Evolutionary conservation across 2,797 vertebrate species (phyloP).

Genomic region (Glyptemys insculpta): DNA sequence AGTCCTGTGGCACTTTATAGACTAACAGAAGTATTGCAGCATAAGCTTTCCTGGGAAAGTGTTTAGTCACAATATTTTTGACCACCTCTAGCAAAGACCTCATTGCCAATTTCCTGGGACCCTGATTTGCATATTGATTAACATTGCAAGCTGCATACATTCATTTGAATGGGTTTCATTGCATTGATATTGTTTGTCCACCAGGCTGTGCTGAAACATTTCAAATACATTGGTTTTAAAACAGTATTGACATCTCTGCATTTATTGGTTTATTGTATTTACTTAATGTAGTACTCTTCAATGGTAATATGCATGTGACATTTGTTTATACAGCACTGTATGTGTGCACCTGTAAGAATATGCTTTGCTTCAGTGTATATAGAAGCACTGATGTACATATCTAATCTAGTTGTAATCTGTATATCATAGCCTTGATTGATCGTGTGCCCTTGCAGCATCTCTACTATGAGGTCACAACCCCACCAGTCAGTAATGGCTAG

Average conservation of each 20-base stretch:
- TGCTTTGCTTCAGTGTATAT: not conserved
- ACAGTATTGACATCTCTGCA: not conserved
- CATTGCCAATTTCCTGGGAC: not conserved
- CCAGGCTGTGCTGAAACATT: slow-evolving; percentile 78
- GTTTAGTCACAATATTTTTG: not conserved
- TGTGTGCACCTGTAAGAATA: not conserved
- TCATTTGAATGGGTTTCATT: not conserved
- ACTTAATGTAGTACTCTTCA: not conserved
- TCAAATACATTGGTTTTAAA: not conserved
- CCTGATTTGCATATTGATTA: not conserved
- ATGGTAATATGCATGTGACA: not conserved
- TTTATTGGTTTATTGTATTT: not conserved
- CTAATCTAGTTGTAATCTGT: not conserved
- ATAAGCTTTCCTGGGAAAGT: not conserved
- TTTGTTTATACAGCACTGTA: not conserved
- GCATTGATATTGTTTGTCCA: slow-evolving; percentile 34
- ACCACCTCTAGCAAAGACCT: not conserved
- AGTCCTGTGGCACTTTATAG: no score
- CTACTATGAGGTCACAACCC: not conserved
- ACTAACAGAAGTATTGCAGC: no score
- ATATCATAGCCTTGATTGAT: not conserved
- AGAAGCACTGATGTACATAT: rapidly evolving
- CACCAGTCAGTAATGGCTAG: not conserved
- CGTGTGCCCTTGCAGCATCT: not conserved
- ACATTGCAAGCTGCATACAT: rapidly evolving